A percentile compares a stretch with the other conserved stretches of the same genome.
phyloP scores from a whole-genome alignment of 2,113 vertebrate species.

The Glareola pratincola region DNA sequence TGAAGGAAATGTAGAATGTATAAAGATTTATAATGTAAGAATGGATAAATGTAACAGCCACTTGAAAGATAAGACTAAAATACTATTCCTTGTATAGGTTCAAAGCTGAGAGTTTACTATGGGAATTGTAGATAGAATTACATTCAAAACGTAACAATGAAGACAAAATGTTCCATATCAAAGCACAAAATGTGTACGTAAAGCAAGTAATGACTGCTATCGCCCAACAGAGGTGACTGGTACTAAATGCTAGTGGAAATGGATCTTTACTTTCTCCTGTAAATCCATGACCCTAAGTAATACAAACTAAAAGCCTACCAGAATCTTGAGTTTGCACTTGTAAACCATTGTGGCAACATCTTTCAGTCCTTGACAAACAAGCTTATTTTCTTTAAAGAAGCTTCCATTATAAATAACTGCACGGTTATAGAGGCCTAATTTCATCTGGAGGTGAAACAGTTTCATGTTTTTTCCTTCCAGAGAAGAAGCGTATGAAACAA shows the following conservation, averaged over 20 bases:
- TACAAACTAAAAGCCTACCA: background rate
- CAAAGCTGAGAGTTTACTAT: background rate
- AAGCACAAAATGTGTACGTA: background rate
- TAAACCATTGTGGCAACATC: background rate
- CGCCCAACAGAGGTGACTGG: background rate
- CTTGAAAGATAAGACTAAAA: background rate
- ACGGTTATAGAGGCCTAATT: background rate
- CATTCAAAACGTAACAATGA: background rate
- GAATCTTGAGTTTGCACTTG: background rate
- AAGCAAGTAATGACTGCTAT: background rate
- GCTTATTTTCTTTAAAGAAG: background rate
- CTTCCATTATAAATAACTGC: background rate
- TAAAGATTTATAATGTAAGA: too few species aligned
- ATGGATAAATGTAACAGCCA: too few species aligned
- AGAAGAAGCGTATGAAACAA: background rate
- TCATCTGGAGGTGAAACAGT: background rate
- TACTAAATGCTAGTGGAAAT: background rate
- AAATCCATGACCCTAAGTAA: background rate
- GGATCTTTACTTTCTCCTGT: background rate
- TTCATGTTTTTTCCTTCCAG: background rate
- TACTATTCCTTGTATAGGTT: background rate
- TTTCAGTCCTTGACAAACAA: background rate
- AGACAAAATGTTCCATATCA: background rate
- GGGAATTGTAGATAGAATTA: background rate
- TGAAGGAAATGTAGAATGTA: background rate